phyloP scores from a whole-genome alignment of 2,797 vertebrate genomes.

The Poliocrania exsul region DNA sequence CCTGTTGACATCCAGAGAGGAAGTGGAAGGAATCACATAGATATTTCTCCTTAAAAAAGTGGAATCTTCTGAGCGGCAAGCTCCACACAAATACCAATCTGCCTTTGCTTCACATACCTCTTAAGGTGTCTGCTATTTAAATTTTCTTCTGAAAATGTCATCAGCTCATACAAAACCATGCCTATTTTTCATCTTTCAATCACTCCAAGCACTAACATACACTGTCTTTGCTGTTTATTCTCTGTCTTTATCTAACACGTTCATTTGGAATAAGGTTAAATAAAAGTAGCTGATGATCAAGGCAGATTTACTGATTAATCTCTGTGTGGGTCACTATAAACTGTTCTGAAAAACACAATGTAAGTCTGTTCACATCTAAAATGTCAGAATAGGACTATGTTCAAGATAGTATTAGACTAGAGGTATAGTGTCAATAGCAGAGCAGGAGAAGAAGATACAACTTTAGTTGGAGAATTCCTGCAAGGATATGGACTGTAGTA shows the following conservation, averaged over 20 bases:
- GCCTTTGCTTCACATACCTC: neutral
- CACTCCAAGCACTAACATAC: neutral
- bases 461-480: neutral
- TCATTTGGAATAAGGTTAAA: neutral
- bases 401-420: neutral
- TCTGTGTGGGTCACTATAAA: neutral
- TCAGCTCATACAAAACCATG: neutral
- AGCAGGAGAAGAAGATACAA: neutral
- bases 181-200: neutral
- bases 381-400: neutral
- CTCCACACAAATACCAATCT: neutral
- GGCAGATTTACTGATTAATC: neutral
- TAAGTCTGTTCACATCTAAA: constrained; percentile 3
- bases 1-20: neutral
- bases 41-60: neutral
- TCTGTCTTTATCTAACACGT: neutral
- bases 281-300: neutral
- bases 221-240: neutral
- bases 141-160: neutral
- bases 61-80: neutral
- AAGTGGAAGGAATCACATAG: neutral
- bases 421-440: neutral
- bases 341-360: neutral
- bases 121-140: neutral
- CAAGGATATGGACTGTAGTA: neutral